Evolutionary conservation across 2,797 vertebrate genomes (phyloP).

Genomic region (Vireo griseus): DNA sequence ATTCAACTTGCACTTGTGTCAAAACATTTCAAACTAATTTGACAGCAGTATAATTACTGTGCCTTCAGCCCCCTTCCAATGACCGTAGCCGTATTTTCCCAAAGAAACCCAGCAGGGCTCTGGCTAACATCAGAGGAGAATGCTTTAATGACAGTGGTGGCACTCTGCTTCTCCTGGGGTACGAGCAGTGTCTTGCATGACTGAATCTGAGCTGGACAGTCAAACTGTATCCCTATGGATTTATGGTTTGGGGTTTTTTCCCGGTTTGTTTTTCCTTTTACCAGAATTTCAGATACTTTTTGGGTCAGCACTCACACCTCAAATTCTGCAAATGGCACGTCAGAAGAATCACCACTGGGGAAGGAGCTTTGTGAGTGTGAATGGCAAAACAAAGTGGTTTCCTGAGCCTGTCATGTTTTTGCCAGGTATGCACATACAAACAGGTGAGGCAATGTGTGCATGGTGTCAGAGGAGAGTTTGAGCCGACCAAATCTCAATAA

Average conservation of each 20-base stretch:
- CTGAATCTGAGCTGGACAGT: neutral
- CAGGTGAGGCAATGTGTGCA: neutral
- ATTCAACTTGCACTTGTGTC: slow-evolving; percentile 1
- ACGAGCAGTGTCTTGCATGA: neutral
- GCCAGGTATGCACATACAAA: accelerated
- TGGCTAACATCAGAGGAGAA: neutral
- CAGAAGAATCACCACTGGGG: neutral
- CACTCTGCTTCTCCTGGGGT: neutral
- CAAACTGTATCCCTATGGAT: neutral
- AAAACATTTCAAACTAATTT: slow-evolving; percentile 22
- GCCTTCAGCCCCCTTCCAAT: neutral
- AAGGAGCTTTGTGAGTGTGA: neutral
- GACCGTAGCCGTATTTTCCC: neutral
- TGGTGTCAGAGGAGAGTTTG: neutral
- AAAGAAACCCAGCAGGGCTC: neutral
- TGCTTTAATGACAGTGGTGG: neutral
- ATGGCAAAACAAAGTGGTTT: neutral
- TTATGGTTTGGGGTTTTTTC: accelerated
- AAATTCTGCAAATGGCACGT: neutral
- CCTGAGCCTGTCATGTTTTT: neutral
- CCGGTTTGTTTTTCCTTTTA: neutral
- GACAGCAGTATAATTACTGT: neutral
- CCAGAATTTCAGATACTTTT: neutral
- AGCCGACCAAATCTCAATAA: neutral
- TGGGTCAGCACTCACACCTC: neutral